Conservation (phyloP, 2,888 invertebrate species). For the Cheilosia soror region DNA sequence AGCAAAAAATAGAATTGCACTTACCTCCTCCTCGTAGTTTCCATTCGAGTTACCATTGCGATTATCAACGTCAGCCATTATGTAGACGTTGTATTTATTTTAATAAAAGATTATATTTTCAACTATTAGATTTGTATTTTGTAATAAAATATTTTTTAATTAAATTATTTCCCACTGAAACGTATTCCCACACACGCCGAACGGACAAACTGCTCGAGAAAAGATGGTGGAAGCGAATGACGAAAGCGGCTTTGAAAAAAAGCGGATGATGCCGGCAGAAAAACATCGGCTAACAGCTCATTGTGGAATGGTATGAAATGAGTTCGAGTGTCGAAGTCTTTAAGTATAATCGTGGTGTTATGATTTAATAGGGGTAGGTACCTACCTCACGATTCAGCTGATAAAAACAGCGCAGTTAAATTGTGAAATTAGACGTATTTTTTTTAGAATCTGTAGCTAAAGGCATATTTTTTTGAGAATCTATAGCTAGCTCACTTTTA, state of each 20-base stretch:
- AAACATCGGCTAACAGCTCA: slow-evolving; percentile 45
- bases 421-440: too few species aligned
- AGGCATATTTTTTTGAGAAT: too few species aligned
- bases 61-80: slow-evolving; percentile 66
- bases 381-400: too few species aligned
- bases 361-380: too few species aligned
- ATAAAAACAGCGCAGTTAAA: too few species aligned
- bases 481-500: too few species aligned
- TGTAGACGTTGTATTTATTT: slow-evolving; percentile 12
- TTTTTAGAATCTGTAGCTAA: too few species aligned
- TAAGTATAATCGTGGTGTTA: too few species aligned
- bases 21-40: slow-evolving; percentile 70
- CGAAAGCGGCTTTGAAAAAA: slow-evolving; percentile 27
- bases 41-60: slow-evolving; percentile 70
- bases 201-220: slow-evolving; percentile 28
- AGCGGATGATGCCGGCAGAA: slow-evolving; percentile 37
- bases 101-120: neutral
- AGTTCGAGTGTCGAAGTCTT: neutral
- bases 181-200: slow-evolving; percentile 36
- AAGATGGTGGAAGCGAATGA: slow-evolving; percentile 65
- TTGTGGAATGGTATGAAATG: slow-evolving; percentile 6
- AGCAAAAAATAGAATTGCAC: neutral
- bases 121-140: neutral
- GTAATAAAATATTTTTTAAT: slow-evolving; percentile 19
- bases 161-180: slow-evolving; percentile 33